These are phyloP conservation scores for Clivina fossor DNA, from an alignment of 2,888 invertebrate genomes.

Conservation along the genomic window DNA sequence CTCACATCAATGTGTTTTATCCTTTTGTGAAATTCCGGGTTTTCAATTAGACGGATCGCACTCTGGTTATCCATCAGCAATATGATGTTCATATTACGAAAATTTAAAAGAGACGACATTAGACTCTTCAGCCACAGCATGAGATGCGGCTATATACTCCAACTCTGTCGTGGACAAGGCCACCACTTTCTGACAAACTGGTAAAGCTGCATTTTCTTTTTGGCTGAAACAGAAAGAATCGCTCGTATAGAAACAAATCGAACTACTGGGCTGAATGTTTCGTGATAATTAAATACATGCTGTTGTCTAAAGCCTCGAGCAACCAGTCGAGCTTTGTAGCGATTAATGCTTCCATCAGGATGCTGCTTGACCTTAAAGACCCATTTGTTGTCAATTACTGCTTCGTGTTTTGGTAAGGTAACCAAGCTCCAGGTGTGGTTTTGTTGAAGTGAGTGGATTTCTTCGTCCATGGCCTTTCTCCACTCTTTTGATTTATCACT, in stretches of 20 bases:
- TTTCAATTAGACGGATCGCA: slow-evolving; percentile 4
- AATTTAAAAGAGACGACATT: neutral
- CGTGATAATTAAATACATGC: no score
- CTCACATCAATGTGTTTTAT: slow-evolving; percentile 12
- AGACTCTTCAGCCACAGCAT: slow-evolving; percentile 39
- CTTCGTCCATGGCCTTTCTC: slow-evolving; percentile 25
- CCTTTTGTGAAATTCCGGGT: neutral
- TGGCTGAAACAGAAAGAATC: no score
- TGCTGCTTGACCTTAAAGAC: slow-evolving; percentile 27
- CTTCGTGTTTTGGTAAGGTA: neutral
- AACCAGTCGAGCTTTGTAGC: slow-evolving; percentile 42
- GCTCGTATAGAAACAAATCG: no score
- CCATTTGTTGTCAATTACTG: slow-evolving; percentile 14
- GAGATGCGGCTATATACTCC: slow-evolving; percentile 42
- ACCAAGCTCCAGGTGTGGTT: slow-evolving; percentile 21
- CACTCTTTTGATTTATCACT: slow-evolving; percentile 1
- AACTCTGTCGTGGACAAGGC: slow-evolving; percentile 42
- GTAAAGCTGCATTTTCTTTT: no score
- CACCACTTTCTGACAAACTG: no score
- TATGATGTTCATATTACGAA: neutral
- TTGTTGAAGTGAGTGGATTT: slow-evolving; percentile 20
- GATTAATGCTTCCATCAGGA: slow-evolving; percentile 29
- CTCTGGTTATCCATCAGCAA: slow-evolving; percentile 15
- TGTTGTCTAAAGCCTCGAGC: slow-evolving; percentile 39
- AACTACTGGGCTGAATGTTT: no score